Evolutionary conservation across 2,888 invertebrate species (phyloP).

Genomic region (Drosophila nigricruria): DNA sequence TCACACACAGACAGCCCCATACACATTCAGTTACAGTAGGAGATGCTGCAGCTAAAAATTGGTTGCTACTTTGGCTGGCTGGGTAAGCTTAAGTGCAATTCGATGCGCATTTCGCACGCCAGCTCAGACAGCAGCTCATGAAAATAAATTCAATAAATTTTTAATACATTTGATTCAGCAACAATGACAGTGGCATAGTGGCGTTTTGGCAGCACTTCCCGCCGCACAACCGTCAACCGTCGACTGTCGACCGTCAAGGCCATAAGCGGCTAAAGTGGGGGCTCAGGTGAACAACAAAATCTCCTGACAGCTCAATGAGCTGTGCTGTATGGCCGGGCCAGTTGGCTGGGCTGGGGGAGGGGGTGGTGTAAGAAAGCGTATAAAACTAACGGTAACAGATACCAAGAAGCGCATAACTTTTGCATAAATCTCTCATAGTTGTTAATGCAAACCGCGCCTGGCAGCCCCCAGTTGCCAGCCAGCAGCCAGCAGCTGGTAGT

Average conservation of each 20-base stretch:
- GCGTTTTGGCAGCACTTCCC: conserved; percentile 21
- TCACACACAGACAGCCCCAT: conserved; percentile 3
- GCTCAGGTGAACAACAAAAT: conserved; percentile 52
- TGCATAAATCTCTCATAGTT: conserved; percentile 71
- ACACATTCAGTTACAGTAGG: neutral
- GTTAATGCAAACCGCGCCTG: conserved; percentile 69
- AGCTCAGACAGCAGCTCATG: conserved; percentile 36
- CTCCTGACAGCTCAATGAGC: conserved; percentile 47
- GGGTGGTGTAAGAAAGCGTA: neutral
- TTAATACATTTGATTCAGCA: conserved; percentile 68
- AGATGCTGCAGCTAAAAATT: neutral
- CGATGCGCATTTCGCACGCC: conserved; percentile 39
- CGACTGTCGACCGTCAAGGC: neutral
- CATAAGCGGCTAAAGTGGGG: conserved; percentile 45
- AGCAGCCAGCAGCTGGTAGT: conserved; percentile 34
- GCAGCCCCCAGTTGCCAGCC: conserved; percentile 26
- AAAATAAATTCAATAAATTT: conserved; percentile 77
- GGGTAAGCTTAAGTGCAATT: conserved; percentile 71
- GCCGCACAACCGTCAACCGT: conserved; percentile 16
- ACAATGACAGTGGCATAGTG: conserved; percentile 53
- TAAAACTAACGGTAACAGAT: conserved; percentile 38
- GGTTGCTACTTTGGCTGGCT: conserved; percentile 22
- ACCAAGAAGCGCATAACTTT: conserved; percentile 64
- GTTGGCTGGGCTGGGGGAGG: neutral
- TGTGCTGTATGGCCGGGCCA: conserved; percentile 3